These are phyloP conservation scores for Clusia tigrina DNA, from an alignment of 2,888 invertebrate species.

Conservation along the genomic window DNA sequence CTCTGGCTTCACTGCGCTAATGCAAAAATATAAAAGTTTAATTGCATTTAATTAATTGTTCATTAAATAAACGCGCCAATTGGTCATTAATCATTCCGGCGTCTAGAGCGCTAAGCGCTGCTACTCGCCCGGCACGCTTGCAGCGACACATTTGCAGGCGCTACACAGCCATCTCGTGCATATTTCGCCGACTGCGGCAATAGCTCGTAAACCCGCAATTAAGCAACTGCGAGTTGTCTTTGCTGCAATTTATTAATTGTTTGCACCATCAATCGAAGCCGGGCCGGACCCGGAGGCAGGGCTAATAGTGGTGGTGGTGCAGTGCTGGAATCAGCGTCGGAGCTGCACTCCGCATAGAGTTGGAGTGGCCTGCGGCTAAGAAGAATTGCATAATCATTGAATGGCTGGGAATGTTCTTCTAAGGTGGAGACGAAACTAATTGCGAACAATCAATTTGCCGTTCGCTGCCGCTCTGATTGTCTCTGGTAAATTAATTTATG, in stretches of 20 bases:
- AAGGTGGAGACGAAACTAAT: no score
- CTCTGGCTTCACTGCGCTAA: no score
- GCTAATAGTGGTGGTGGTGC: no score
- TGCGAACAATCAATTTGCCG: background rate
- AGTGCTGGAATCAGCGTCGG: no score
- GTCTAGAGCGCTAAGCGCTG: background rate
- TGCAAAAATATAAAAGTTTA: conserved; percentile 12
- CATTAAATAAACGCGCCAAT: conserved; percentile 33
- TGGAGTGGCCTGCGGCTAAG: no score
- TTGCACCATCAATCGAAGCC: no score
- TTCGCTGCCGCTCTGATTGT: background rate
- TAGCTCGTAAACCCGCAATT: background rate
- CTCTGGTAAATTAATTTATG: conserved; percentile 9
- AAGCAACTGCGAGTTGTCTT: conserved; percentile 1
- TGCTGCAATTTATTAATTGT: background rate
- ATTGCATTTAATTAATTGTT: conserved; percentile 37
- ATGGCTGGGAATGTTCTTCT: no score
- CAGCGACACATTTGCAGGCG: background rate
- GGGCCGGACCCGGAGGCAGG: no score
- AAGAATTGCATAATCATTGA: no score
- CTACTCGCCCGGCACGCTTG: background rate
- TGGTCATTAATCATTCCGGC: conserved; percentile 32
- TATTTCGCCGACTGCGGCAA: background rate
- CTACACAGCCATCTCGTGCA: background rate
- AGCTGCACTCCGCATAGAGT: no score